Conservation (phyloP, 2,797 vertebrate species). For the Nothura maculosa region DNA sequence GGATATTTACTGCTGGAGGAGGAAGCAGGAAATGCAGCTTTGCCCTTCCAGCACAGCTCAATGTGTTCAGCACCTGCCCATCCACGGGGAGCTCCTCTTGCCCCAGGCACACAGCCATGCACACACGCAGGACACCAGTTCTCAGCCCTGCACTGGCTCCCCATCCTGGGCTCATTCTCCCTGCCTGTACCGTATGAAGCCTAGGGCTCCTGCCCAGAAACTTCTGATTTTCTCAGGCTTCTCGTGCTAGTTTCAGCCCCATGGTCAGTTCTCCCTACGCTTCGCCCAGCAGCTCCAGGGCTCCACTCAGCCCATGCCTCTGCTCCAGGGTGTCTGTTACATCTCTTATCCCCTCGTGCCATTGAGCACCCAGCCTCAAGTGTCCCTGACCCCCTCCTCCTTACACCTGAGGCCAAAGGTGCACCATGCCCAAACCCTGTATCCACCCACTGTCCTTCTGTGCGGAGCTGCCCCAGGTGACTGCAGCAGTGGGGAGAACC, state of each 20-base stretch:
- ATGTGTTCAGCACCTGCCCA: rapidly evolving
- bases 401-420: too few relatives aligned
- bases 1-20: not conserved
- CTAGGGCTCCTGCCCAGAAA: not conserved
- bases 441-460: not conserved
- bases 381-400: not conserved
- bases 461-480: not conserved
- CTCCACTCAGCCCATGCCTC: not conserved
- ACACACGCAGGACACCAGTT: too few relatives aligned
- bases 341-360: not conserved
- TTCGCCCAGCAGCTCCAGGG: not conserved
- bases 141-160: rapidly evolving
- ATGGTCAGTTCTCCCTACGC: not conserved
- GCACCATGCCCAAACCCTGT: too few relatives aligned
- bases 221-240: rapidly evolving
- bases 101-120: rapidly evolving
- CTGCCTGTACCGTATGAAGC: too few relatives aligned
- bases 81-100: not conserved
- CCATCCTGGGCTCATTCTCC: rapidly evolving
- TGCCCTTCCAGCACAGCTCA: not conserved
- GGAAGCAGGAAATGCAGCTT: not conserved
- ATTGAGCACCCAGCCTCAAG: not conserved
- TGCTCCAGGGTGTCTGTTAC: not conserved
- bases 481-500: too few relatives aligned
- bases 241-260: rapidly evolving